Conservation (phyloP, 2,888 invertebrate genomes). For the Eustalomyia histrio region DNA sequence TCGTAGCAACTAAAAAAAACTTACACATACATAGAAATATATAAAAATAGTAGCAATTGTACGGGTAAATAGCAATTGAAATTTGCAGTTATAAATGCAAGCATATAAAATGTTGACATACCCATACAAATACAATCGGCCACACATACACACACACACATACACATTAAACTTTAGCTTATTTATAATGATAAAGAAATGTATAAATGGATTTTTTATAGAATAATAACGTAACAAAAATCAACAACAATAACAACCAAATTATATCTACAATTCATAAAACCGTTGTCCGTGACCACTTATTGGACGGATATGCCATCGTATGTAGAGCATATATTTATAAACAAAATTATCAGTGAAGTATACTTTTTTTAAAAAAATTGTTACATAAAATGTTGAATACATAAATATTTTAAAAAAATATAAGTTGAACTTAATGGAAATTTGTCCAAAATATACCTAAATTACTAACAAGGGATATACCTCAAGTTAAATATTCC, state of each 20-base stretch:
- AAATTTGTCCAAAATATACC: no score
- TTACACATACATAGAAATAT: conserved; percentile 2
- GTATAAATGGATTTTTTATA: conserved; percentile 33
- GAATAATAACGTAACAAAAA: conserved; percentile 29
- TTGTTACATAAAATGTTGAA: not conserved
- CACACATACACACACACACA: conserved; percentile 4
- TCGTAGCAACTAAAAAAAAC: conserved; percentile 42
- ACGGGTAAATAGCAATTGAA: conserved; percentile 39
- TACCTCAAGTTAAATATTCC: no score
- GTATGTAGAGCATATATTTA: conserved; percentile 24
- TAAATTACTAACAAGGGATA: no score
- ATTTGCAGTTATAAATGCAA: conserved; percentile 52
- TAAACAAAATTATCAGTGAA: not conserved
- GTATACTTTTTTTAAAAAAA: conserved; percentile 1
- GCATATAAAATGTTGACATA: conserved; percentile 36
- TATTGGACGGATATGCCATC: conserved; percentile 25
- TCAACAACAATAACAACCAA: conserved; percentile 10
- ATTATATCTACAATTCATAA: conserved; percentile 30
- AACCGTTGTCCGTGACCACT: conserved; percentile 47
- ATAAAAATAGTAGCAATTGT: conserved; percentile 38
- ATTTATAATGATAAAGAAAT: conserved; percentile 52
- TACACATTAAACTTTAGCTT: conserved; percentile 33
- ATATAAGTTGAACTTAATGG: no score
- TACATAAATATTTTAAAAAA: not conserved
- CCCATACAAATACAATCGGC: not conserved